phyloP scores from a whole-genome alignment of 2,113 vertebrate genomes.

The Tonatia bakeri region DNA sequence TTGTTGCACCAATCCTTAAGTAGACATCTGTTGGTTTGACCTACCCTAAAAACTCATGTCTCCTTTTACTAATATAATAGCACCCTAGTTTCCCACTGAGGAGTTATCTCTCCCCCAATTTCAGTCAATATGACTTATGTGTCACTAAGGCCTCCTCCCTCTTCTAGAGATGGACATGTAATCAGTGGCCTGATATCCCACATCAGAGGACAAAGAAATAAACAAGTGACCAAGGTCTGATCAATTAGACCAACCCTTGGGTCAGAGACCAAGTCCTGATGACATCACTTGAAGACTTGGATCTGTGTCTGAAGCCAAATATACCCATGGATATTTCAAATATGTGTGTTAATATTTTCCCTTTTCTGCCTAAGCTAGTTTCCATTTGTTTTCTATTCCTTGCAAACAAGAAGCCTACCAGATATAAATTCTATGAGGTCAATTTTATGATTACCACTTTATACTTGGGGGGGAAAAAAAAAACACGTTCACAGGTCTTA shows the following conservation, averaged over 20 bases:
- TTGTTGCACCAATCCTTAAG: not conserved
- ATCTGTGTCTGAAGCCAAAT: not conserved
- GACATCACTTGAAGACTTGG: not conserved
- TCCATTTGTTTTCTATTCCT: constrained; percentile 38
- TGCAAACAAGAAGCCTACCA: not conserved
- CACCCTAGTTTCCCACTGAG: not conserved
- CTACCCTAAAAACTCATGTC: not conserved
- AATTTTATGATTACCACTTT: not conserved
- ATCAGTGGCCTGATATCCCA: not conserved
- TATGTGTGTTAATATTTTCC: not conserved
- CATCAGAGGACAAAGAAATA: not conserved
- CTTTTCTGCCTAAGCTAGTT: not conserved
- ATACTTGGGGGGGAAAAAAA: not conserved
- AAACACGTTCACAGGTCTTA: not conserved
- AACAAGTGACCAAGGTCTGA: not conserved
- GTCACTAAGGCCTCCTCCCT: not conserved
- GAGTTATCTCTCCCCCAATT: not conserved
- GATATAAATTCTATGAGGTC: not conserved
- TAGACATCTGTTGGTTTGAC: not conserved
- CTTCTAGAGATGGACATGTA: not conserved
- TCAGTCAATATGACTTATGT: not conserved
- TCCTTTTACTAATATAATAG: not conserved
- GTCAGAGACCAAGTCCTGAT: not conserved
- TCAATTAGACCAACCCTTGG: not conserved
- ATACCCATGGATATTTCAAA: not conserved